phyloP scores from a whole-genome alignment of 2,113 vertebrate species.

The Chiloscyllium plagiosum region DNA sequence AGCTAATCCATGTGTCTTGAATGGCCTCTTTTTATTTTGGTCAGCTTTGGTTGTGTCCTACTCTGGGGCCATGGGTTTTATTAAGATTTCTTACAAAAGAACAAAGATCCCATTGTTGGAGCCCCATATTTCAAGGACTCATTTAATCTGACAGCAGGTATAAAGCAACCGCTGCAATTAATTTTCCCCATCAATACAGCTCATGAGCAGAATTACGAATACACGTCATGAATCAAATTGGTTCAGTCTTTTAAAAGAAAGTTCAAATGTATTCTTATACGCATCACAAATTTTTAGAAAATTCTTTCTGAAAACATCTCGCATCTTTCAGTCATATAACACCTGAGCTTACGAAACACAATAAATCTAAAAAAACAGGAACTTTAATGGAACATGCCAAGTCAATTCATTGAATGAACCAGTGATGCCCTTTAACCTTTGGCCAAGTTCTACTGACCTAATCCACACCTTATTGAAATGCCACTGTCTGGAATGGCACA shows the following conservation, averaged over 20 bases:
- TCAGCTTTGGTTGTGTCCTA: not conserved
- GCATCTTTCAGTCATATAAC: slow-evolving; percentile 21
- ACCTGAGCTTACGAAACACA: not conserved
- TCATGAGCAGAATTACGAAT: not conserved
- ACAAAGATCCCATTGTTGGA: not conserved
- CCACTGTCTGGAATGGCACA: not conserved
- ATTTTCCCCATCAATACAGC: not conserved
- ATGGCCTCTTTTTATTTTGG: not conserved
- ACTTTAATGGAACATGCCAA: not conserved
- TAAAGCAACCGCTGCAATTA: not conserved
- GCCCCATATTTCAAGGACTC: not conserved
- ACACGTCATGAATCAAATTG: not conserved
- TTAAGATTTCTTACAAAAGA: not conserved
- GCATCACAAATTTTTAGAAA: not conserved
- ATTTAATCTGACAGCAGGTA: not conserved
- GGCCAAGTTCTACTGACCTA: not conserved
- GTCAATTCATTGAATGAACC: not conserved
- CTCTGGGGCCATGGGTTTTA: not conserved
- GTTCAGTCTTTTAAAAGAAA: slow-evolving; percentile 29
- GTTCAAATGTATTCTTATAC: not conserved
- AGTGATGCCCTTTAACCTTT: not conserved
- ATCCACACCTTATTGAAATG: not conserved
- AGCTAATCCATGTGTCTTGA: not conserved
- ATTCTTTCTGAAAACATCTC: not conserved
- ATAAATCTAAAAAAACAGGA: not conserved